Conservation (phyloP, 2,888 invertebrate species). For the Cylloceria caligata region DNA sequence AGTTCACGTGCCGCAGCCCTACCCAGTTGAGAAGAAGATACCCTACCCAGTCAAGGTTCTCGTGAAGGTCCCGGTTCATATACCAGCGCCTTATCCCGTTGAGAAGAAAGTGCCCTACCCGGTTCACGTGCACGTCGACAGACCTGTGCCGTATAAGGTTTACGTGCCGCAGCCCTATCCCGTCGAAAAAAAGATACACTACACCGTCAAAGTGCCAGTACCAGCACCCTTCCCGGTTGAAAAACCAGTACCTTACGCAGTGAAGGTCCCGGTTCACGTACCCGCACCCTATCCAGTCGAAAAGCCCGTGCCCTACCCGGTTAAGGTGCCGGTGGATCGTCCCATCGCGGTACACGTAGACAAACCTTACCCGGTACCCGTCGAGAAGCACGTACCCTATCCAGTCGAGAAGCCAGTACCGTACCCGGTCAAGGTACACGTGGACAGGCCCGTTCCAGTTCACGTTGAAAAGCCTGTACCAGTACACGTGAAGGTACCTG, state of each 20-base stretch:
- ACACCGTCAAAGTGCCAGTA: conserved; percentile 81
- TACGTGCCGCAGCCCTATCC: conserved; percentile 83
- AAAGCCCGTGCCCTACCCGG: conserved; percentile 90
- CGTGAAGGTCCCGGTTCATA: conserved; percentile 85
- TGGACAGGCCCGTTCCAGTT: conserved; percentile 89
- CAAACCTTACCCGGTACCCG: conserved; percentile 89
- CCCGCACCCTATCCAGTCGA: conserved; percentile 91
- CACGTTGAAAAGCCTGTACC: conserved; percentile 93
- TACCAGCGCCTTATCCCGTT: conserved; percentile 83
- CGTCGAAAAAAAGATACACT: conserved; percentile 82
- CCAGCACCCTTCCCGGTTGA: conserved; percentile 85
- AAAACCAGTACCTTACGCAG: conserved; percentile 89
- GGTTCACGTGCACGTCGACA: conserved; percentile 82
- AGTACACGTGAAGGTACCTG: conserved; percentile 87
- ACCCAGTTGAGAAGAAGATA: conserved; percentile 86
- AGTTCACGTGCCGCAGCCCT: conserved; percentile 86
- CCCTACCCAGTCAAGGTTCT: conserved; percentile 82
- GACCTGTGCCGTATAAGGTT: conserved; percentile 83
- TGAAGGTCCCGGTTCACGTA: conserved; percentile 90
- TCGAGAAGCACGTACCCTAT: conserved; percentile 89
- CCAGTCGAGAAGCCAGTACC: conserved; percentile 86
- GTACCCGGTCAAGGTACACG: conserved; percentile 81
- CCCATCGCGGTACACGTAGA: conserved; percentile 89
- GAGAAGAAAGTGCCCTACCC: conserved; percentile 83
- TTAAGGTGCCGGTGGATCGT: conserved; percentile 89